phyloP scores from a whole-genome alignment of 2,888 invertebrate genomes.

The Oscheius sp. region DNA sequence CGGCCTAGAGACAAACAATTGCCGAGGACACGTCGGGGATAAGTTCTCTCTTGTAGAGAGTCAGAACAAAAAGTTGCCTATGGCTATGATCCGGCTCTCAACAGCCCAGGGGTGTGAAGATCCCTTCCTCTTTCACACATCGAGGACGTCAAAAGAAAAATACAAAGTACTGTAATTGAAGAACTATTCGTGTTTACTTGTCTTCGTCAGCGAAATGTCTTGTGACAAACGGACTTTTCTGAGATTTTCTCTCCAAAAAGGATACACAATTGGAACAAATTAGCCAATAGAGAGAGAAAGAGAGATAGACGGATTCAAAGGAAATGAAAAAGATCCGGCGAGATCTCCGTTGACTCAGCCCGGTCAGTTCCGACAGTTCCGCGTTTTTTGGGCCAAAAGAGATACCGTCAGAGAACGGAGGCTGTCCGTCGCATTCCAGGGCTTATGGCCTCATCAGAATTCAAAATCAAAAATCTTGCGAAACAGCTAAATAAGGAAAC shows the following conservation, averaged over 20 bases:
- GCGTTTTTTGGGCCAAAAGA: no score
- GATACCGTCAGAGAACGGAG: neutral
- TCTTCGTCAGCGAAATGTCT: no score
- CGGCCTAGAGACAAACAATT: neutral
- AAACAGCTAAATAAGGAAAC: neutral
- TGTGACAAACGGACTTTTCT: no score
- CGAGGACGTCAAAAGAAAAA: neutral
- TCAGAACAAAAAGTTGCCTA: neutral
- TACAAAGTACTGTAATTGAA: neutral
- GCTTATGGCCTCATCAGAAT: neutral
- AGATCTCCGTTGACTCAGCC: no score
- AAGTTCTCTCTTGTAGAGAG: neutral
- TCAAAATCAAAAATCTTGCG: neutral
- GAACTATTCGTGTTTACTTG: neutral
- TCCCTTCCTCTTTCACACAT: neutral
- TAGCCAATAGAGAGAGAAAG: no score
- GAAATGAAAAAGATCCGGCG: no score
- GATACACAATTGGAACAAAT: no score
- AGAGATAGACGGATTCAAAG: no score
- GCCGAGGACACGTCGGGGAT: slow-evolving; percentile 4
- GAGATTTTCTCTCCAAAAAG: no score
- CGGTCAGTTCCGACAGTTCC: no score
- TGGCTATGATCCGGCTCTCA: neutral
- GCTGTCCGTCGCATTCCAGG: no score
- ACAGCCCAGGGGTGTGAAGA: neutral